These are phyloP conservation scores for Syngnathus floridae DNA, from an alignment of 2,113 vertebrate species.

Conservation along the genomic window DNA sequence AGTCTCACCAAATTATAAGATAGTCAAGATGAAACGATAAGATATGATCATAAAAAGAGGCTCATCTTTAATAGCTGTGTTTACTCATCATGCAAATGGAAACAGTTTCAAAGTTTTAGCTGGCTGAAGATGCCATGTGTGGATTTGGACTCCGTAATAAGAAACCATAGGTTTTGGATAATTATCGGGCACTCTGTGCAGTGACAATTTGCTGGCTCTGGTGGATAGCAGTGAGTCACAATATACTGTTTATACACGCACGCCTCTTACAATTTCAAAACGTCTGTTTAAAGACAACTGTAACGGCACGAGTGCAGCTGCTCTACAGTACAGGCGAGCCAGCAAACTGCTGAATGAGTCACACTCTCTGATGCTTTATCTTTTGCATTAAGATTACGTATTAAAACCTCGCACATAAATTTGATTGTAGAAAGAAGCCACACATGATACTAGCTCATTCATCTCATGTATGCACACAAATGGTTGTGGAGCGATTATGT, in stretches of 20 bases:
- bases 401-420: background rate
- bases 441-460: background rate
- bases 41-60: background rate
- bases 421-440: background rate
- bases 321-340: background rate
- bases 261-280: background rate
- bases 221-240: background rate
- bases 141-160: background rate
- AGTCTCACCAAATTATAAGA: background rate
- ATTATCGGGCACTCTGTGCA: background rate
- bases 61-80: background rate
- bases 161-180: background rate
- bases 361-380: background rate
- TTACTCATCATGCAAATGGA: background rate
- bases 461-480: background rate
- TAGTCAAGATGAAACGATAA: background rate
- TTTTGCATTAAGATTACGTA: background rate
- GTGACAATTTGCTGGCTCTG: background rate
- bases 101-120: background rate
- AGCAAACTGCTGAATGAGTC: background rate
- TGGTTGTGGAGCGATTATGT: background rate
- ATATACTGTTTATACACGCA: background rate
- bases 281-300: background rate
- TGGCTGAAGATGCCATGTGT: background rate
- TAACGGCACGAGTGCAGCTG: background rate